A percentile compares a stretch with the other conserved stretches of the same genome.
Evolutionary conservation across 2,797 vertebrate species (phyloP).

Genomic region (Melanotaenia parkinsoni): DNA sequence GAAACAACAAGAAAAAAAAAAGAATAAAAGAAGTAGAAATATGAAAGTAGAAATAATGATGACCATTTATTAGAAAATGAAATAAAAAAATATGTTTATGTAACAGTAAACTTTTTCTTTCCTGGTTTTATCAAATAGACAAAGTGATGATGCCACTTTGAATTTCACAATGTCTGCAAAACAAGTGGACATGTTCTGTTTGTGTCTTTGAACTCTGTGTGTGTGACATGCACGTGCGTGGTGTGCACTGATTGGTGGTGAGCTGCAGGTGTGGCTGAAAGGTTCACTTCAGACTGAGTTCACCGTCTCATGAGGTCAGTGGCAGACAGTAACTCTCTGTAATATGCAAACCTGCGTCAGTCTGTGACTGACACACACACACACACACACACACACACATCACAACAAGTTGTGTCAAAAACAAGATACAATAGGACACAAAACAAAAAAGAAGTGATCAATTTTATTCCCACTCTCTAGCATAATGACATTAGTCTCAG

Average conservation of each 20-base stretch:
- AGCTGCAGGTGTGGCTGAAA: slow-evolving; percentile 49
- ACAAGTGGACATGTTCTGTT: slow-evolving; percentile 4
- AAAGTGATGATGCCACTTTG: neutral
- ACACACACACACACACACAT: neutral
- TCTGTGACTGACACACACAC: neutral
- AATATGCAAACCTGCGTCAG: neutral
- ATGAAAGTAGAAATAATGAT: neutral
- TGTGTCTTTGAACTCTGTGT: slow-evolving; percentile 14
- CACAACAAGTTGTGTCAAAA: too few relatives aligned
- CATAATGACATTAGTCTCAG: neutral
- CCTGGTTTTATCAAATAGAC: neutral
- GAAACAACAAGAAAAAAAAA: too few relatives aligned
- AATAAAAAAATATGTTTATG: neutral
- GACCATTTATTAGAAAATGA: neutral
- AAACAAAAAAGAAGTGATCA: too few relatives aligned
- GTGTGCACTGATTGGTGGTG: slow-evolving; percentile 43
- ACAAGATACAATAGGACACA: too few relatives aligned
- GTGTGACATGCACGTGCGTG: slow-evolving; percentile 11
- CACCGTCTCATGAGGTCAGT: neutral
- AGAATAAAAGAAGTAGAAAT: neutral
- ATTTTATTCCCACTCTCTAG: too few relatives aligned
- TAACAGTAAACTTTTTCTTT: neutral
- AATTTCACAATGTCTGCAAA: neutral
- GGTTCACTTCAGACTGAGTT: slow-evolving; percentile 1
- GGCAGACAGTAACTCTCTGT: neutral